Conservation (phyloP, 1,140 invertebrate genomes). For the Mactra quadrangularis region DNA sequence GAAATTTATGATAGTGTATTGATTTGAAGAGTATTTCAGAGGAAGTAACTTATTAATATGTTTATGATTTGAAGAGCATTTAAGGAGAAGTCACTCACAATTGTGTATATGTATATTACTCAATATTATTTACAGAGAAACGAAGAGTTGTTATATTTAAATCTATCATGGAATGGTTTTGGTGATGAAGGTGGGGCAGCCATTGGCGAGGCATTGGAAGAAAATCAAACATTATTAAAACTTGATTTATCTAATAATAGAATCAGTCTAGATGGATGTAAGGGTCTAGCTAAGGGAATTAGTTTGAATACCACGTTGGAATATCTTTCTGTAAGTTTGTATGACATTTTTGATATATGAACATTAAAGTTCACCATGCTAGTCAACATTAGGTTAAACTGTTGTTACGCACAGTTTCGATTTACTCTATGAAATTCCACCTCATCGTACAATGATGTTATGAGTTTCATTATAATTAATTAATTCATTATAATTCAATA, state of each 20-base stretch:
- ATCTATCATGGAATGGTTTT: slow-evolving; percentile 61
- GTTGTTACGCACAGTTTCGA: too few species aligned
- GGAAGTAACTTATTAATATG: too few species aligned
- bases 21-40: too few species aligned
- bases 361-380: not conserved
- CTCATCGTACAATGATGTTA: too few species aligned
- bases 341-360: not conserved
- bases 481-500: too few species aligned
- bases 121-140: slow-evolving; percentile 45
- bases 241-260: slow-evolving; percentile 54
- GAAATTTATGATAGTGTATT: too few species aligned
- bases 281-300: slow-evolving; percentile 34
- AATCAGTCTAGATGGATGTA: slow-evolving; percentile 49
- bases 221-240: slow-evolving; percentile 25
- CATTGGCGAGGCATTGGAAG: slow-evolving; percentile 33
- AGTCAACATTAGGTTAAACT: not conserved
- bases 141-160: slow-evolving; percentile 38
- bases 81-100: not conserved
- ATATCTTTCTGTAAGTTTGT: slow-evolving; percentile 33
- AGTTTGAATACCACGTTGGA: slow-evolving; percentile 38
- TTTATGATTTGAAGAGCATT: too few species aligned
- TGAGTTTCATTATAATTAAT: too few species aligned
- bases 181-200: slow-evolving; percentile 47
- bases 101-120: too few species aligned
- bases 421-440: too few species aligned